Evolutionary conservation across 2,113 vertebrate genomes (phyloP).

Genomic region (Oncorhynchus gorbuscha): DNA sequence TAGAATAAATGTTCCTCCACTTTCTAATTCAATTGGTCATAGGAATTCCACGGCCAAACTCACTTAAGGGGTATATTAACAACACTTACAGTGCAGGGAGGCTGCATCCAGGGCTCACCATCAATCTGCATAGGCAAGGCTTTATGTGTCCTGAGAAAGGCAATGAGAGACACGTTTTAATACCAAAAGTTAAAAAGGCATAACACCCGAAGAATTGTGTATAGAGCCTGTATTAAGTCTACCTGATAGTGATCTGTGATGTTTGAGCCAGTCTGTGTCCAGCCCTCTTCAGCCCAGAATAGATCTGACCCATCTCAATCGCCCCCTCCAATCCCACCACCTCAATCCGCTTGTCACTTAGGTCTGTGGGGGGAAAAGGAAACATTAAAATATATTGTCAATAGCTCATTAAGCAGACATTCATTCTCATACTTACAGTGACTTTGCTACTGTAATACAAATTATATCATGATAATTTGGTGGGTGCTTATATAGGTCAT

Average conservation of each 20-base stretch:
- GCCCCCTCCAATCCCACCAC: constrained; percentile 85
- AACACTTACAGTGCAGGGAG: constrained; percentile 83
- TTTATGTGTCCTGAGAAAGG: constrained; percentile 77
- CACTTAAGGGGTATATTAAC: too few species aligned
- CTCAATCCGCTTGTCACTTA: constrained; percentile 83
- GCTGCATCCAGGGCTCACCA: constrained; percentile 92
- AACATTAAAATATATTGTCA: neutral
- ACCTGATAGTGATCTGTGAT: constrained; percentile 85
- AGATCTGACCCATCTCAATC: constrained; percentile 91
- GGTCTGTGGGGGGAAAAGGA: constrained; percentile 63
- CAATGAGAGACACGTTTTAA: constrained; percentile 8
- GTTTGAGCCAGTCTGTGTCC: constrained; percentile 83
- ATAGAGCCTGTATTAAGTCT: neutral
- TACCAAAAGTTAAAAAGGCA: neutral
- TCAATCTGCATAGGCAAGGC: constrained; percentile 91
- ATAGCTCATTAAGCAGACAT: too few species aligned
- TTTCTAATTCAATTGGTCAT: too few species aligned
- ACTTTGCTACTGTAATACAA: too few species aligned
- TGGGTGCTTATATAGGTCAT: too few species aligned
- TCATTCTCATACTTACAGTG: too few species aligned
- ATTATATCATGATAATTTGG: too few species aligned
- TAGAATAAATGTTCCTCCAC: too few species aligned
- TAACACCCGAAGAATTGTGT: too few species aligned
- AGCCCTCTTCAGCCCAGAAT: constrained; percentile 84
- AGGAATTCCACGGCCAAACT: too few species aligned